phyloP scores from a whole-genome alignment of 2,113 vertebrate species.

The Lagenorhynchus albirostris region DNA sequence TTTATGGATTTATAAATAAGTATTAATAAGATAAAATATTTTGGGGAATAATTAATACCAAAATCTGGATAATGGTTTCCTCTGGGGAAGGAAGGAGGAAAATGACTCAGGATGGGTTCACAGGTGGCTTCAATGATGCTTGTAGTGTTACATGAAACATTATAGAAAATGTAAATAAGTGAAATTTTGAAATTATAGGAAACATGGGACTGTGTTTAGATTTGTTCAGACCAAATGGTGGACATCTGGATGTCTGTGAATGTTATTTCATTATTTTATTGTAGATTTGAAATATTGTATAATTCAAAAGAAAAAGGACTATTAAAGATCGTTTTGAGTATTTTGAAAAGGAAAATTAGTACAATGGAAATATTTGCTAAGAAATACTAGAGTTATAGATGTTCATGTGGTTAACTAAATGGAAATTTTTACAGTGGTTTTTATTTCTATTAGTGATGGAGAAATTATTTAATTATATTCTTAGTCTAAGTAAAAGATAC shows the following conservation, averaged over 20 bases:
- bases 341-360: neutral
- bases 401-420: slow-evolving; percentile 11
- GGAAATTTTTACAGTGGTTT: neutral
- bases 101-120: neutral
- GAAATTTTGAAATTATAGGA: neutral
- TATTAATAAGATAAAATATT: neutral
- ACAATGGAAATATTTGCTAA: neutral
- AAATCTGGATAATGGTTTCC: neutral
- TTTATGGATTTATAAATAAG: slow-evolving; percentile 23
- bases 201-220: neutral
- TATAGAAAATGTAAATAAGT: neutral
- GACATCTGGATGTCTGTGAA: neutral
- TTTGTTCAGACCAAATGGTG: slow-evolving; percentile 22
- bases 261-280: slow-evolving; percentile 33
- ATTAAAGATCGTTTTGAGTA: neutral
- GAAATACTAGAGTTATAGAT: neutral
- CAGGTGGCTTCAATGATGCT: neutral
- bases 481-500: neutral
- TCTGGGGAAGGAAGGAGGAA: neutral
- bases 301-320: neutral
- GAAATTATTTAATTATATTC: slow-evolving; percentile 20
- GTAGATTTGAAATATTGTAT: neutral
- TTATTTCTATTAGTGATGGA: slow-evolving; percentile 25
- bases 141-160: neutral
- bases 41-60: slow-evolving; percentile 14